A percentile compares a stretch with the other conserved stretches of the same genome.
phyloP scores from a whole-genome alignment of 2,113 vertebrate species.

The Nesospiza acunhae region DNA sequence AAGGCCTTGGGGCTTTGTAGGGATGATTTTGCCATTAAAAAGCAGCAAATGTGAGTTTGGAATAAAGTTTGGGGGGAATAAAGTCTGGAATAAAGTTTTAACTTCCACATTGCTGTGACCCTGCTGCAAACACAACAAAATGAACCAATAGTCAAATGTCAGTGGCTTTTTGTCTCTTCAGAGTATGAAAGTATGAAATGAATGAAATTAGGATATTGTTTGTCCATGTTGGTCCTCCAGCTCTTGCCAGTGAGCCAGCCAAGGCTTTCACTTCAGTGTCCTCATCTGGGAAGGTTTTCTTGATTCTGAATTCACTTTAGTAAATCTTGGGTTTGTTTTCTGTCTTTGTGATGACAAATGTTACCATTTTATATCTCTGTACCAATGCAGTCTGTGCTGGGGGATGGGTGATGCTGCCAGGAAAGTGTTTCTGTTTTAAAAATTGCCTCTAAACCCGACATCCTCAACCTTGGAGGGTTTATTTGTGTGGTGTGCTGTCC shows the following conservation, averaged over 20 bases:
- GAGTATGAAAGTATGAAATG: not conserved
- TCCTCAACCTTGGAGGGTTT: not conserved
- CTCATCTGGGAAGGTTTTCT: not conserved
- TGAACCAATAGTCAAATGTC: not conserved
- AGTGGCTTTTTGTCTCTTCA: no score
- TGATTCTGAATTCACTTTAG: not conserved
- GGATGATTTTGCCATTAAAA: not conserved
- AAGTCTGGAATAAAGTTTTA: no score
- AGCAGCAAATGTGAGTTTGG: not conserved
- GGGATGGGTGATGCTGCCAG: not conserved
- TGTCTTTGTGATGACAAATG: not conserved
- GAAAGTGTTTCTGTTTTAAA: not conserved
- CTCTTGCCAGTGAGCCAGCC: not conserved
- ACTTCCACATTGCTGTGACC: not conserved
- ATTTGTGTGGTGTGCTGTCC: fast-evolving
- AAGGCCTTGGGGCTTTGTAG: not conserved
- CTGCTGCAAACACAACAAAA: not conserved
- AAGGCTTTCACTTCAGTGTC: not conserved
- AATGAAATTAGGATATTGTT: not conserved
- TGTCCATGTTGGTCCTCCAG: not conserved
- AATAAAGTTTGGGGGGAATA: not conserved
- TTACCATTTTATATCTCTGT: not conserved
- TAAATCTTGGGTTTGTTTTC: not conserved
- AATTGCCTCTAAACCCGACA: not conserved
- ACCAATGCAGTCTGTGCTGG: fast-evolving